Percentiles rank a stretch among this genome's conserved stretches.
phyloP scores from a whole-genome alignment of 2,888 invertebrate genomes.

The Polylopha cassiicola region DNA sequence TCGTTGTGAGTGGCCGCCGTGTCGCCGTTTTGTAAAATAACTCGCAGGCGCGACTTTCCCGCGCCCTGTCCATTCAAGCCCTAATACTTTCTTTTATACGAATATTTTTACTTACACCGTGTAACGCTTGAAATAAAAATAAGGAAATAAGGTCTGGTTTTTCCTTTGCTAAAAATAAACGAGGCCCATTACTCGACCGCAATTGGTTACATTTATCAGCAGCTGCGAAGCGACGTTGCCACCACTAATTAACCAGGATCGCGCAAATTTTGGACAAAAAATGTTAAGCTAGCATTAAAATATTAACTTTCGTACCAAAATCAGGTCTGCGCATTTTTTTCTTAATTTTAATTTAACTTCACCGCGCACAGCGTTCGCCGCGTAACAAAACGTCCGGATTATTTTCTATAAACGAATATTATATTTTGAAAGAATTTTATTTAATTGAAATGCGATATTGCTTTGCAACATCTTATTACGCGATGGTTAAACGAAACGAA shows the following conservation, averaged over 20 bases:
- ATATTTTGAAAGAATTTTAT: background rate
- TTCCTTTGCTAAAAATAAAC: conserved; percentile 55
- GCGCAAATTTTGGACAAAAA: conserved; percentile 42
- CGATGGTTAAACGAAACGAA: conserved; percentile 11
- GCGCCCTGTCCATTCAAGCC: conserved; percentile 9
- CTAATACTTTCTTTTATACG: conserved; percentile 16
- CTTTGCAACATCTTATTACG: conserved; percentile 3
- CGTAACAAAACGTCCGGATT: background rate
- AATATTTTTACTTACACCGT: conserved; percentile 9
- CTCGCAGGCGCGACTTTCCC: background rate
- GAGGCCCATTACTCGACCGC: conserved; percentile 58
- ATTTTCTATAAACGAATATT: background rate
- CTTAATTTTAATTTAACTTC: conserved; percentile 13
- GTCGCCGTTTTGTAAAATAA: too few species aligned
- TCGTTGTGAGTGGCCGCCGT: too few species aligned
- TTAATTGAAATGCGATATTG: background rate
- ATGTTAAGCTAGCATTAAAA: conserved; percentile 18
- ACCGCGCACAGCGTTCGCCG: too few species aligned
- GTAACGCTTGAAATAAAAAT: conserved; percentile 32
- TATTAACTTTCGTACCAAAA: conserved; percentile 17
- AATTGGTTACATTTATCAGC: conserved; percentile 60
- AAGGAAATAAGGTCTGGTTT: conserved; percentile 48
- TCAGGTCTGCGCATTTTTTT: background rate
- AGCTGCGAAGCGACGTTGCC: conserved; percentile 48
- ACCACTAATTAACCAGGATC: conserved; percentile 53